Evolutionary conservation across 2,797 vertebrate genomes (phyloP).

Genomic region (Melanotaenia pygmaea): DNA sequence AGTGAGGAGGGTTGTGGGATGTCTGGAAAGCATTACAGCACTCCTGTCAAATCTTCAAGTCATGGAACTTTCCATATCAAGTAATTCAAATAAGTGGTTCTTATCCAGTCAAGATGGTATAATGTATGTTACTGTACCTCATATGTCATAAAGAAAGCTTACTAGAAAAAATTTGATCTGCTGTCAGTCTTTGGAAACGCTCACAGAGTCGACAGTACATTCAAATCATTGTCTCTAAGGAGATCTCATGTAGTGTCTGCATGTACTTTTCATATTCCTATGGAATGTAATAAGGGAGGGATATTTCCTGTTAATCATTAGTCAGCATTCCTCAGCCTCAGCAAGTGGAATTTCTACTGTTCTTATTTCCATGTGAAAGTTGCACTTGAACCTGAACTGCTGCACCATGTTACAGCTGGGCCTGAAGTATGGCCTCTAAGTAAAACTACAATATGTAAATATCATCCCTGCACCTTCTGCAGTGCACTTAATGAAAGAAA

Average conservation of each 20-base stretch:
- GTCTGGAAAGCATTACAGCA: slow-evolving; percentile 44
- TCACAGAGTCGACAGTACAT: neutral
- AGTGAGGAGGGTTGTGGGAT: slow-evolving; percentile 24
- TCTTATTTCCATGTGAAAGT: slow-evolving; percentile 18
- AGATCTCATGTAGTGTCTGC: slow-evolving; percentile 8
- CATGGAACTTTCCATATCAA: slow-evolving; percentile 61
- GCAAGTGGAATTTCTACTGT: slow-evolving; percentile 45
- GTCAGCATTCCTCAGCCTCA: slow-evolving; percentile 63
- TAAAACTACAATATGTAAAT: slow-evolving; percentile 3
- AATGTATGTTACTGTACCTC: slow-evolving; percentile 10
- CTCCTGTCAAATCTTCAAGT: slow-evolving; percentile 28
- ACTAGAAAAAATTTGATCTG: neutral
- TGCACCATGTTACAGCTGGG: neutral
- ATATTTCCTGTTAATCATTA: slow-evolving; percentile 48
- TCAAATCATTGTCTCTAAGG: neutral
- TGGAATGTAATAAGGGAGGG: slow-evolving; percentile 60
- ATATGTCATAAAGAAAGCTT: neutral
- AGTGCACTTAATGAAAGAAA: no score
- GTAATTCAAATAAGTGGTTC: slow-evolving; percentile 40
- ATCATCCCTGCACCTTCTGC: neutral
- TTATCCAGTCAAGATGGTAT: slow-evolving; percentile 10
- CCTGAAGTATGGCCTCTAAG: neutral
- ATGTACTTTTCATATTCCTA: slow-evolving; percentile 20
- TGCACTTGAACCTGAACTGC: slow-evolving; percentile 28
- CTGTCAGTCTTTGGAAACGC: slow-evolving; percentile 1